Evolutionary conservation across 2,888 invertebrate genomes (phyloP).

Genomic region (Rhaphigaster nebulosa): DNA sequence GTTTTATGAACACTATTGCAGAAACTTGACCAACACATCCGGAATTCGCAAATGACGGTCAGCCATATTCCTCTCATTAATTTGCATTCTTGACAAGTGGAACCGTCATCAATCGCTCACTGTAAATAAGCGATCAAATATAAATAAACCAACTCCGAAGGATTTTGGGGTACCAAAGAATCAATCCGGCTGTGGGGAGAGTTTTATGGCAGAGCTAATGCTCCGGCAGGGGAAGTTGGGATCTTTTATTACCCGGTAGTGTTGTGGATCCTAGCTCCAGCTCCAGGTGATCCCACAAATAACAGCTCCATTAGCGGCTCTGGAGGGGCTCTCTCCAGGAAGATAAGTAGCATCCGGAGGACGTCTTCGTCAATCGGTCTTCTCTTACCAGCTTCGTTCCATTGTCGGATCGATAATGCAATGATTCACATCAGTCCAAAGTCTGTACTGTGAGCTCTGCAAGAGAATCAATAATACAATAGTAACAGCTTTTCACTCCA

Average conservation of each 20-base stretch:
- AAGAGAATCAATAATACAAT: background rate
- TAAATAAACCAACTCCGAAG: background rate
- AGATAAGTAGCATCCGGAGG: constrained; percentile 43
- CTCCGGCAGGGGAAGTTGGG: constrained; percentile 1
- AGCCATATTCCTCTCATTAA: no score
- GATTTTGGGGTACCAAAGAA: constrained; percentile 12
- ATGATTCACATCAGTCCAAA: background rate
- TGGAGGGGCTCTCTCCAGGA: constrained; percentile 4
- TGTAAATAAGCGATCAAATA: background rate
- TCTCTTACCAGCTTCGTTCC: background rate
- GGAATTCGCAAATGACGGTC: no score
- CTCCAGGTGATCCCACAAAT: constrained; percentile 49
- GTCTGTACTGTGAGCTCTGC: background rate
- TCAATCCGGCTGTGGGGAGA: constrained; percentile 36
- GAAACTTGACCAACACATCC: no score
- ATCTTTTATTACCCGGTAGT: constrained; percentile 31
- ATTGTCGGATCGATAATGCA: background rate
- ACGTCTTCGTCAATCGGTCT: constrained; percentile 26
- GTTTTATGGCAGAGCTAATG: constrained; percentile 55
- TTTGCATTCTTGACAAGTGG: background rate
- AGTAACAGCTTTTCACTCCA: no score
- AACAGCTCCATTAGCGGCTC: background rate
- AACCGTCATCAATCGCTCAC: background rate
- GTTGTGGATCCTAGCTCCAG: constrained; percentile 24
- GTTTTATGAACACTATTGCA: no score